phyloP scores from a whole-genome alignment of 2,797 vertebrate species.

The Echeneis naucrates region DNA sequence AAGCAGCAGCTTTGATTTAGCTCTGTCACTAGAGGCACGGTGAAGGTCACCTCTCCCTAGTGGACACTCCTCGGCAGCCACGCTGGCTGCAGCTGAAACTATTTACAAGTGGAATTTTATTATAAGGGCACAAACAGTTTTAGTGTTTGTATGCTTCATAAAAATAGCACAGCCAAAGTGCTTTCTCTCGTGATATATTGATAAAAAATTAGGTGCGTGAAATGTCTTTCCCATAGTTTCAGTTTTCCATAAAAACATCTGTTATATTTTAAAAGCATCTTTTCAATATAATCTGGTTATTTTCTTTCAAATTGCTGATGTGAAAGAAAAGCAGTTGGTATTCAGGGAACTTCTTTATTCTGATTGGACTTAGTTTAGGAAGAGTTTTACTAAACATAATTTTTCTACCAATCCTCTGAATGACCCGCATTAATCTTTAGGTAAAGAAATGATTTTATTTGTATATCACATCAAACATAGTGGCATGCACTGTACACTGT shows the following conservation, averaged over 20 bases:
- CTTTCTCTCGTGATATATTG: constrained; percentile 5
- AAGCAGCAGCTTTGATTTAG: constrained; percentile 80
- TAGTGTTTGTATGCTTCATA: constrained; percentile 17
- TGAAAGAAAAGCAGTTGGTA: not conserved
- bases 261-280: not conserved
- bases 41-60: constrained; percentile 75
- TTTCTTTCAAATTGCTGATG: not conserved
- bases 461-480: not conserved
- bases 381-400: not conserved
- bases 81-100: constrained; percentile 49
- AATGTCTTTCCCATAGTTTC: not conserved
- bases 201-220: not conserved
- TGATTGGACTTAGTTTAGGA: not conserved
- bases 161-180: constrained; percentile 41
- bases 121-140: constrained; percentile 39
- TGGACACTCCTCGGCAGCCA: constrained; percentile 59
- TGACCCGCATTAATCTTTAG: not conserved
- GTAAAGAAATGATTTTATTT: too few relatives aligned
- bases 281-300: not conserved
- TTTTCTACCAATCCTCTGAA: not conserved
- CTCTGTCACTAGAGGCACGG: constrained; percentile 66
- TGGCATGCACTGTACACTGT: constrained; percentile 7
- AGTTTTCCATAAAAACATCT: not conserved
- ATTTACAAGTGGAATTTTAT: constrained; percentile 64
- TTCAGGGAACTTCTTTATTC: not conserved